Conservation (phyloP, 2,797 vertebrate genomes). For the Labeo calbasu region DNA sequence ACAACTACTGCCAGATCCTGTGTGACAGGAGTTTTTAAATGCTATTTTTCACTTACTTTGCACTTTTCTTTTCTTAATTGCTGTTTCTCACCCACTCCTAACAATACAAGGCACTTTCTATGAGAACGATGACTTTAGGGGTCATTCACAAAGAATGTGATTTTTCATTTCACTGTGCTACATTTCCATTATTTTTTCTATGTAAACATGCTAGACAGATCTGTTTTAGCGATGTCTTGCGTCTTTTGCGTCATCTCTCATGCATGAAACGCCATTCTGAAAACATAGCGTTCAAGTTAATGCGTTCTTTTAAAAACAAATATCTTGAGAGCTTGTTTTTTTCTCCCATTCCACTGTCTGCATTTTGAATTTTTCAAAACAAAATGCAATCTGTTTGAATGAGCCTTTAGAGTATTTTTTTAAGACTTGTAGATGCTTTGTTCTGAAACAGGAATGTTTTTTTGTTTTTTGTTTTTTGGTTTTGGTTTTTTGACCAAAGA, state of each 20-base stretch:
- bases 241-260: background rate
- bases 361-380: background rate
- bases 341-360: background rate
- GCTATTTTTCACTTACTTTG: background rate
- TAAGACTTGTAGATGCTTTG: too few relatives aligned
- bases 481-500: too few relatives aligned
- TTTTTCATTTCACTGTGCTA: background rate
- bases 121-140: background rate
- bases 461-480: too few relatives aligned
- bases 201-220: background rate
- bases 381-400: too few relatives aligned
- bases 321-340: background rate
- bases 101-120: background rate
- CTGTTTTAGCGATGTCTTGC: background rate
- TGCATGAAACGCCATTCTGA: background rate
- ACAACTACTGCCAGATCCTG: background rate
- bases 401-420: too few relatives aligned
- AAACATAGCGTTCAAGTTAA: background rate
- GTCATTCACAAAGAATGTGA: background rate
- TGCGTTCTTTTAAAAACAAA: background rate
- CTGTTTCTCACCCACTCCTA: background rate
- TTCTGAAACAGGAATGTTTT: too few relatives aligned
- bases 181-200: background rate
- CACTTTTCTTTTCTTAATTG: background rate
- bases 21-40: background rate